These are phyloP conservation scores for Electrona antarctica DNA, from an alignment of 2,113 vertebrate species.

Conservation along the genomic window DNA sequence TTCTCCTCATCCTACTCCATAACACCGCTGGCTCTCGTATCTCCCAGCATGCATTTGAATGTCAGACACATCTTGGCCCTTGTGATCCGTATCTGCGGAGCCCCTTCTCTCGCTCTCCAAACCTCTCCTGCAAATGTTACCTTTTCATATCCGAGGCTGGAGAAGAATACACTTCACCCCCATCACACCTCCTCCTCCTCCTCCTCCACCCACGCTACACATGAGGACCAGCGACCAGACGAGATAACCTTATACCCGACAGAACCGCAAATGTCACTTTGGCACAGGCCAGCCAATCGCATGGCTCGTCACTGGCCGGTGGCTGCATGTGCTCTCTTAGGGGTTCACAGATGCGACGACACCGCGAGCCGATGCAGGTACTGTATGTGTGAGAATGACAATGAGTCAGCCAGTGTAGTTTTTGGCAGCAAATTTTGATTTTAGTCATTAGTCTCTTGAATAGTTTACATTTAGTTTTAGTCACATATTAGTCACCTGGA, in stretches of 20 bases:
- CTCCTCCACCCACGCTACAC: conserved; percentile 6
- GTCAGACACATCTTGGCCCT: conserved; percentile 59
- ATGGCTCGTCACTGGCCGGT: conserved; percentile 22
- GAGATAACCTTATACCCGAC: conserved; percentile 64
- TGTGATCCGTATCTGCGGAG: conserved; percentile 57
- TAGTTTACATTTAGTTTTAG: too few species aligned
- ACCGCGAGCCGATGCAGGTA: conserved; percentile 29
- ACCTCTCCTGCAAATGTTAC: conserved; percentile 71
- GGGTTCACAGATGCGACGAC: conserved; percentile 52
- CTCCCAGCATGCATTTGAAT: conserved; percentile 64
- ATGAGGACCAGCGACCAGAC: conserved; percentile 46
- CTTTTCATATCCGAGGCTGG: conserved; percentile 59
- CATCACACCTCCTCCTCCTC: too few species aligned
- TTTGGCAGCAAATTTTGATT: too few species aligned
- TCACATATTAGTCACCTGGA: too few species aligned
- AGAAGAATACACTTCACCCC: conserved; percentile 38
- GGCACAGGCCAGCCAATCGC: conserved; percentile 41
- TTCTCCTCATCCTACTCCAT: too few species aligned
- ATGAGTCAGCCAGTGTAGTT: conserved; percentile 48
- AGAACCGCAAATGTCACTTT: conserved; percentile 70
- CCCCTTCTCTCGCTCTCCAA: conserved; percentile 12
- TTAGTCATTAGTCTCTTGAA: too few species aligned
- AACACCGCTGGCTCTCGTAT: conserved; percentile 37
- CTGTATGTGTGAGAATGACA: conserved; percentile 61
- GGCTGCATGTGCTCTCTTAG: conserved; percentile 41